phyloP scores from a whole-genome alignment of 2,113 vertebrate species.

The Mustelus asterias region DNA sequence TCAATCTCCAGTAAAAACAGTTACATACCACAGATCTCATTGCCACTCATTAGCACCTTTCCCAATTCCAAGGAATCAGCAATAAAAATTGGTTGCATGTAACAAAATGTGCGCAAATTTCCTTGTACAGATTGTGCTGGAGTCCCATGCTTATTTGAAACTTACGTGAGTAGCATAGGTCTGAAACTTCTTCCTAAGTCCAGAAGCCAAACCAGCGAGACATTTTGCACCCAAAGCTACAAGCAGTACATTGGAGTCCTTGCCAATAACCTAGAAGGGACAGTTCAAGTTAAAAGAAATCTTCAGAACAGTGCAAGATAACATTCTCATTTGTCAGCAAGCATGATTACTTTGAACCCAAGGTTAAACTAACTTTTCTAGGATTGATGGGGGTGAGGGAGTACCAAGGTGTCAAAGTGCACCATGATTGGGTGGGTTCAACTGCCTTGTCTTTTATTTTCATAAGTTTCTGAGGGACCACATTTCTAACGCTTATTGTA shows the following conservation, averaged over 20 bases:
- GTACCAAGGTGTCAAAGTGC: neutral
- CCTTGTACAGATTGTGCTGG: neutral
- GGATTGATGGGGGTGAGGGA: neutral
- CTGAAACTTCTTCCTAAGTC: slow-evolving; percentile 96
- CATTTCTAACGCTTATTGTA: neutral
- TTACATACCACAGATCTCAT: neutral
- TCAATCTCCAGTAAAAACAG: neutral
- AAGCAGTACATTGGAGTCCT: slow-evolving; percentile 96
- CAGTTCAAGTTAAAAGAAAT: neutral
- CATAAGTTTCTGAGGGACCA: neutral
- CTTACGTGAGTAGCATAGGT: slow-evolving; percentile 87
- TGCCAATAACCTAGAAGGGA: slow-evolving; percentile 78
- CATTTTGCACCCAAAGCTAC: slow-evolving; percentile 93
- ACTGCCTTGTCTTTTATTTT: neutral
- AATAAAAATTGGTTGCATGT: neutral
- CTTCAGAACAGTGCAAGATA: neutral
- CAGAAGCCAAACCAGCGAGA: slow-evolving; percentile 76
- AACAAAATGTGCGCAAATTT: neutral
- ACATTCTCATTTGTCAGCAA: neutral
- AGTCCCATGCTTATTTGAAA: slow-evolving; percentile 38
- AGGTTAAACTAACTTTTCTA: neutral
- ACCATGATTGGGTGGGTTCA: neutral
- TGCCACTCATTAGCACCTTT: neutral
- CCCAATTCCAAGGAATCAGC: neutral
- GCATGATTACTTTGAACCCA: neutral